phyloP scores from a whole-genome alignment of 2,113 vertebrate genomes.

The Hypocryptadius cinnamomeus region DNA sequence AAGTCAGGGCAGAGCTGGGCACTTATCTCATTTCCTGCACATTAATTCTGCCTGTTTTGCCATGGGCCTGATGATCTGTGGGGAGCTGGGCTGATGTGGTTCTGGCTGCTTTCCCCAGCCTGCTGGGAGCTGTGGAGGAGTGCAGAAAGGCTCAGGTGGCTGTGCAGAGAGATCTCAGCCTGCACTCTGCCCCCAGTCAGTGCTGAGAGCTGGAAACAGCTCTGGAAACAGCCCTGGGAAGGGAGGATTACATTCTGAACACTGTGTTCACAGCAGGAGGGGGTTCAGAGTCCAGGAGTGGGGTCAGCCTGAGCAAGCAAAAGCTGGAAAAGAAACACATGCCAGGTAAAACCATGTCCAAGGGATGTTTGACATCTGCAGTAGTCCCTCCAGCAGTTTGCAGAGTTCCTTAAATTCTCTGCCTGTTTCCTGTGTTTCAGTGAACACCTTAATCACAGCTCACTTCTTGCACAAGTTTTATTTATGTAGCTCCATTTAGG shows the following conservation, averaged over 20 bases:
- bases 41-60: neutral
- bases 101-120: neutral
- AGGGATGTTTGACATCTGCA: neutral
- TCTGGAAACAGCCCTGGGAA: neutral
- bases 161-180: neutral
- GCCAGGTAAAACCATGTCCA: fast-evolving
- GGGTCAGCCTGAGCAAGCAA: neutral
- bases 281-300: neutral
- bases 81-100: fast-evolving
- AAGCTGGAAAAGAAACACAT: neutral
- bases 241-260: neutral
- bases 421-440: neutral
- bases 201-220: neutral
- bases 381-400: neutral
- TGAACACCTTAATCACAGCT: neutral
- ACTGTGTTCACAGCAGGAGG: neutral
- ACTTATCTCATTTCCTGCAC: neutral
- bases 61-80: neutral
- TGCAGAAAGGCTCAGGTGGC: neutral
- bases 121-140: neutral
- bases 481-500: neutral
- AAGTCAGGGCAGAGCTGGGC: neutral
- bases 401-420: neutral
- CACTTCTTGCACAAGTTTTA: neutral
- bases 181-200: neutral